Evolutionary conservation across 1,140 invertebrate species (phyloP).

Genomic region (Drosophila subpulchrella): DNA sequence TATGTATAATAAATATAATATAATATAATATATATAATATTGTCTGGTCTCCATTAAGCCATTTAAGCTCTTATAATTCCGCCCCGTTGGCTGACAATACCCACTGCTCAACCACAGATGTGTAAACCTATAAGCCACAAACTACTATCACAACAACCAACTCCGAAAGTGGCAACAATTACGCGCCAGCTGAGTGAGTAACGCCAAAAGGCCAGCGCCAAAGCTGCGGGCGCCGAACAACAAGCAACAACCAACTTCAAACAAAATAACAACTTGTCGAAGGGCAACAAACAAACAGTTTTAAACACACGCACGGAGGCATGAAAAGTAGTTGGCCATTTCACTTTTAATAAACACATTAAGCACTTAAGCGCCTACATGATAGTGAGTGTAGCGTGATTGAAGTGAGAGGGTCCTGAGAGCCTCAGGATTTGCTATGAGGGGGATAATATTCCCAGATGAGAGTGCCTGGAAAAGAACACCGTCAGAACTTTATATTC

Average conservation of each 20-base stretch:
- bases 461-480: slow-evolving; percentile 7
- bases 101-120: not conserved
- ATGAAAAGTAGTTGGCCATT: slow-evolving; percentile 65
- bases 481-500: not conserved
- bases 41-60: not conserved
- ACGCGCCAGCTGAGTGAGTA: slow-evolving; percentile 19
- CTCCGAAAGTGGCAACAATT: slow-evolving; percentile 40
- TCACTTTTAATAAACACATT: slow-evolving; percentile 81
- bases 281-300: slow-evolving; percentile 22
- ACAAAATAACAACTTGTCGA: slow-evolving; percentile 24
- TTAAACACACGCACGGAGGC: slow-evolving; percentile 16
- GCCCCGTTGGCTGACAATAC: not conserved
- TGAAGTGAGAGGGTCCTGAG: slow-evolving; percentile 10
- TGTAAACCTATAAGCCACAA: slow-evolving; percentile 8
- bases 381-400: slow-evolving; percentile 13
- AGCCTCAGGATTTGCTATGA: slow-evolving; percentile 1
- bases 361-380: slow-evolving; percentile 73
- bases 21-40: no score
- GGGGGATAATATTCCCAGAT: slow-evolving; percentile 14
- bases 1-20: no score
- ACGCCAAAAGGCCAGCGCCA: slow-evolving; percentile 26
- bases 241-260: slow-evolving; percentile 28
- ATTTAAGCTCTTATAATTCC: not conserved
- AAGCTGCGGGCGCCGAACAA: slow-evolving; percentile 28
- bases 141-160: slow-evolving; percentile 8